Percentiles rank a stretch among this genome's conserved stretches.
Conservation (phyloP, 2,888 invertebrate species). For the Leucoptera coffeella region DNA sequence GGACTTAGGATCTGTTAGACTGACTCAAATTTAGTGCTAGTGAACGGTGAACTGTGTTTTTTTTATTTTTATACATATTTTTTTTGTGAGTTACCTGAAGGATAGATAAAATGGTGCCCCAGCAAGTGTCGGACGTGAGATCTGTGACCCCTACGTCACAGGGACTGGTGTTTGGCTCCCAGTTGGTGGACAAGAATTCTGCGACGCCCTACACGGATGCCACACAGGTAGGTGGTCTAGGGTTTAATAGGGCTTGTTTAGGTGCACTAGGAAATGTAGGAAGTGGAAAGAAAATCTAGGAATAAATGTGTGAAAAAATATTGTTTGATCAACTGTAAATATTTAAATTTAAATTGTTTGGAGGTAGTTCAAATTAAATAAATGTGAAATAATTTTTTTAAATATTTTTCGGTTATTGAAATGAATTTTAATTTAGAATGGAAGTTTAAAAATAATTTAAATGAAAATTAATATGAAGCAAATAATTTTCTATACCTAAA, state of each 20-base stretch:
- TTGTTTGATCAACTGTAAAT: too few relatives aligned
- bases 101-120: constrained; percentile 64
- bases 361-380: too few relatives aligned
- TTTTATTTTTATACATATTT: constrained; percentile 12
- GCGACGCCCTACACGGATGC: constrained; percentile 97
- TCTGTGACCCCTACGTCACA: constrained; percentile 57
- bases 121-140: constrained; percentile 57
- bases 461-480: too few relatives aligned
- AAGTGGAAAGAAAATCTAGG: background rate
- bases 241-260: constrained; percentile 4
- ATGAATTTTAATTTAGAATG: too few relatives aligned
- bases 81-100: constrained; percentile 10
- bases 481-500: too few relatives aligned
- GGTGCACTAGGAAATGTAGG: constrained; percentile 4
- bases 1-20: background rate
- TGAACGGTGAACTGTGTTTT: constrained; percentile 32
- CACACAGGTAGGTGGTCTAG: constrained; percentile 72
- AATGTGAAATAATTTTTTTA: too few relatives aligned
- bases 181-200: constrained; percentile 84
- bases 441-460: too few relatives aligned
- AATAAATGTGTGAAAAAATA: background rate
- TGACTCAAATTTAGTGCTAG: background rate
- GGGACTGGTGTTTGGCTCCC: constrained; percentile 79
- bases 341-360: too few relatives aligned
- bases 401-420: too few relatives aligned